Base-by-base conservation (phyloP, 2,888 invertebrate species). In the Tenthredo livida region DNA sequence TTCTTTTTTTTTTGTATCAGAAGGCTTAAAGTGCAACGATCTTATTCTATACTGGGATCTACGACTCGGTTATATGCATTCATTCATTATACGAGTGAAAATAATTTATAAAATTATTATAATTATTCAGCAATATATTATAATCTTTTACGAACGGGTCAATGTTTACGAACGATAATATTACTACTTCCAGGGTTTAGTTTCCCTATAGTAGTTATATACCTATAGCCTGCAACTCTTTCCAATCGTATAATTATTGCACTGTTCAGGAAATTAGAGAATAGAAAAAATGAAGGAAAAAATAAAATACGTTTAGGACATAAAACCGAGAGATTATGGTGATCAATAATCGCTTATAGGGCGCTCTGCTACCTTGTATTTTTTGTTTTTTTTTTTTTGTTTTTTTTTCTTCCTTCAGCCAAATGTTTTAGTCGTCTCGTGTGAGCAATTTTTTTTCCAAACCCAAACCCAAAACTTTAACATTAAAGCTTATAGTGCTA, bases 261-360 rank as follows among this genome's bases (percentile, higher is more conserved):
- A 25, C 10, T 2, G 61, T 25, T 25, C 3, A 61, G 12, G 25
- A 61, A 21, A 61, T 1, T 0, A 25, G 61, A 61, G 61, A 61
- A 12, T n/a, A 25, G 25, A 73, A 61, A 61, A 9, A 25, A 61
- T 0, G 12, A 25, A 58, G 4, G 7, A 4, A 61, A 10, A 61
- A 43, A 73, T 25, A 43, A 73, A 43, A 40, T 72, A 47, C n/a
- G 47, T 9, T 75, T 29, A 54, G 2, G 50, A 77, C 29, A 47
- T 77, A 54, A 77, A 33, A 77, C 47, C 77, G 54, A 54, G 58
- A 58, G 33, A 78, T 78, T 78, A 78, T 78, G 25, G 58, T 58
- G 58, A 78, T 78, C 78, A 78, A 78, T 78, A 61, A 78, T 58
- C 78, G 78, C 78, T 61, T 78, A 61, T 40, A 78, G 25, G 47